phyloP scores from a whole-genome alignment of 2,113 vertebrate genomes.

The Prietella phreatophila region DNA sequence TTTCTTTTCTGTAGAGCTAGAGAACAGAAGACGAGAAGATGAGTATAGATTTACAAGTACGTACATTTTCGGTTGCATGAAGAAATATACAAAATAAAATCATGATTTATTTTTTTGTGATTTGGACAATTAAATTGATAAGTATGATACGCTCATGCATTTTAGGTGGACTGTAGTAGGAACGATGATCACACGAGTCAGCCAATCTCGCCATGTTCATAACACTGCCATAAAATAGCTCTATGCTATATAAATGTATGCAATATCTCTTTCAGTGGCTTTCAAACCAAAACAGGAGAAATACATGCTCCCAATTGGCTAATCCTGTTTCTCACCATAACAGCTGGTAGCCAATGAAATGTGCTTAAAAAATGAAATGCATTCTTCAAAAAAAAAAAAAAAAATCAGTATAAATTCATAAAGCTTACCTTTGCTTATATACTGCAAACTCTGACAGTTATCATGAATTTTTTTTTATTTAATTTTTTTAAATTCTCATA shows the following conservation, averaged over 20 bases:
- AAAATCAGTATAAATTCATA: background rate
- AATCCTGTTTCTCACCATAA: background rate
- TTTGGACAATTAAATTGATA: background rate
- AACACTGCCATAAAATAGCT: background rate
- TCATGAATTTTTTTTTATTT: too few species aligned
- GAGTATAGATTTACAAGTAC: constrained; percentile 95
- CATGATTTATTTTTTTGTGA: background rate
- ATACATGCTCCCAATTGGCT: background rate
- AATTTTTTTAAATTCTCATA: background rate
- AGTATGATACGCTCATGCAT: background rate
- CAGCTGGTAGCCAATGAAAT: background rate
- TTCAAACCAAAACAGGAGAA: background rate
- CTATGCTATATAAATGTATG: background rate
- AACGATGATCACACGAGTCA: background rate
- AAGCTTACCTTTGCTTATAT: background rate
- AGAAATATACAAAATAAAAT: background rate
- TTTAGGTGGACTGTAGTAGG: background rate
- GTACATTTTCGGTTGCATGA: constrained; percentile 53
- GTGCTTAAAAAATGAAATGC: background rate
- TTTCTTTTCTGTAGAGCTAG: constrained; percentile 82
- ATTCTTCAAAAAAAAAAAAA: background rate
- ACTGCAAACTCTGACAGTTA: too few species aligned
- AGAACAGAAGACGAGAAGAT: constrained; percentile 89
- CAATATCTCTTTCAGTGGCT: background rate
- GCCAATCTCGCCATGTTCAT: background rate